Evolutionary conservation across 2,113 vertebrate genomes (phyloP).

Genomic region (Crotalus helleri): DNA sequence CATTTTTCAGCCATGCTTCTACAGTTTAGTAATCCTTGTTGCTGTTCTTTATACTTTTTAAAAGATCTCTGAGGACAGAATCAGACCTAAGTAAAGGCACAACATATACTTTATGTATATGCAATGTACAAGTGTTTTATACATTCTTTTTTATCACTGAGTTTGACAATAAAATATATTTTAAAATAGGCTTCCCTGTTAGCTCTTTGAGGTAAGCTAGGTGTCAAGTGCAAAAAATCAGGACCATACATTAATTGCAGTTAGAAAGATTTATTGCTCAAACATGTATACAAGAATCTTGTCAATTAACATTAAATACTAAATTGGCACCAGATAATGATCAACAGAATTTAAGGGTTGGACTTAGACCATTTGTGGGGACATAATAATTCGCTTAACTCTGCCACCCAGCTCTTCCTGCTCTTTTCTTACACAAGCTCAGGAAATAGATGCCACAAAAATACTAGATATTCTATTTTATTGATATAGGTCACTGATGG

Average conservation of each 20-base stretch:
- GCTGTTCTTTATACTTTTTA: too few relatives aligned
- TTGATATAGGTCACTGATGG: not conserved
- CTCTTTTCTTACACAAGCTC: not conserved
- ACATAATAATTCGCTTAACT: not conserved
- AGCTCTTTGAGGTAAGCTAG: not conserved
- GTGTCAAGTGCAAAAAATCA: not conserved
- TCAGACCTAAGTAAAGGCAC: too few relatives aligned
- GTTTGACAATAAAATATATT: not conserved
- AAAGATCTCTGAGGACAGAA: too few relatives aligned
- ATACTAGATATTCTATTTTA: not conserved
- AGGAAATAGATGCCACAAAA: not conserved
- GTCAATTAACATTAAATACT: too few relatives aligned
- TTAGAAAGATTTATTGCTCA: not conserved
- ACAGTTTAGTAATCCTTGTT: too few relatives aligned
- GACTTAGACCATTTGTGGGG: not conserved
- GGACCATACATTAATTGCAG: not conserved
- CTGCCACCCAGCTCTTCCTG: not conserved
- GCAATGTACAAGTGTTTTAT: not conserved
- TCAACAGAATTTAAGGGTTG: not conserved
- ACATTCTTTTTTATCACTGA: not conserved
- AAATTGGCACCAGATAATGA: too few relatives aligned
- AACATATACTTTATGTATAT: not conserved
- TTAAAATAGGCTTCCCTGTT: not conserved
- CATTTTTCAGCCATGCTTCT: too few relatives aligned
- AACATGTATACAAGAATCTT: too few relatives aligned